Percentiles rank a stretch among this genome's conserved stretches.
phyloP scores from a whole-genome alignment of 2,888 invertebrate species.

The Gibbula magus region DNA sequence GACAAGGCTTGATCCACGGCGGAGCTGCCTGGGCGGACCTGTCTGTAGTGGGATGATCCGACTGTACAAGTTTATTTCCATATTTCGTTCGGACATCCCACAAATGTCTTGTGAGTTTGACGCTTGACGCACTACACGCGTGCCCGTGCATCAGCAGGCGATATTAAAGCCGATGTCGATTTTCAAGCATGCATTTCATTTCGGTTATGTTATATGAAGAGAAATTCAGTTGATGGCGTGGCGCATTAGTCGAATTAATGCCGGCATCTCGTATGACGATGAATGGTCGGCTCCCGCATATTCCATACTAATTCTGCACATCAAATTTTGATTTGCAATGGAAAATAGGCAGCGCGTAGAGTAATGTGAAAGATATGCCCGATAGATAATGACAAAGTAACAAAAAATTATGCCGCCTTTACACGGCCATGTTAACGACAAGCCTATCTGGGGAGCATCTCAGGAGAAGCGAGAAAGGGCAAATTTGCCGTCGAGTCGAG shows the following conservation, averaged over 20 bases:
- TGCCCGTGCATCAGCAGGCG: background rate
- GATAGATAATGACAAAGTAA: background rate
- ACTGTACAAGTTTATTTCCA: background rate
- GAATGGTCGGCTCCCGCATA: background rate
- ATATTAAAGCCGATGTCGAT: slow-evolving; percentile 3
- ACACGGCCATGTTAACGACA: too few relatives aligned
- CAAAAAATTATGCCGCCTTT: slow-evolving; percentile 3
- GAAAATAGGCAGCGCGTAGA: background rate
- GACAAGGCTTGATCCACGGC: background rate
- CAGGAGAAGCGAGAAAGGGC: too few relatives aligned
- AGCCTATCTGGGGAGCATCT: too few relatives aligned
- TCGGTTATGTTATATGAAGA: background rate
- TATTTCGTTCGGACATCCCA: slow-evolving; percentile 11
- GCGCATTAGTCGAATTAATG: slow-evolving; percentile 6
- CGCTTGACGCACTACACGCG: background rate
- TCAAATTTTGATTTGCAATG: slow-evolving; percentile 15
- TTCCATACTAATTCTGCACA: slow-evolving; percentile 10
- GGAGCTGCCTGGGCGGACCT: background rate
- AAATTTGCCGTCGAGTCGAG: too few relatives aligned
- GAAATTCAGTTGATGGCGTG: background rate
- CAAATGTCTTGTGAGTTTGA: background rate
- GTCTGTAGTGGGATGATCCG: background rate
- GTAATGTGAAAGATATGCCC: background rate
- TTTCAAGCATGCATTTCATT: slow-evolving; percentile 4
- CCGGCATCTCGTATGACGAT: background rate